phyloP scores from a whole-genome alignment of 2,888 invertebrate genomes.

The Enchytraeus crypticus region DNA sequence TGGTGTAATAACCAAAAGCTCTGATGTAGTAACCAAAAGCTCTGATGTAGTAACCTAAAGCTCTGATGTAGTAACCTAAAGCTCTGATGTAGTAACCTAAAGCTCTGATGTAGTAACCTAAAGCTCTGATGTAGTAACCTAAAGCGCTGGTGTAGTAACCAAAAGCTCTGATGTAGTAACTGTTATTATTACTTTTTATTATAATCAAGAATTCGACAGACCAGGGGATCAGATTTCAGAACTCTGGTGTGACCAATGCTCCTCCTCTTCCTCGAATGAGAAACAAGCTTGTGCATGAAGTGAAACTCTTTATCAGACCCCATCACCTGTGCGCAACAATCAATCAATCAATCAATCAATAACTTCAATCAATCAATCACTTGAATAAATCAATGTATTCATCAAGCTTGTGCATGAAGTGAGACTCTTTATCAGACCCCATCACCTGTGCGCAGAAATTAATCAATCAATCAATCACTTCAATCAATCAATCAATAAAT shows the following conservation, averaged over 20 bases:
- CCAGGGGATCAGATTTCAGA: slow-evolving; percentile 83
- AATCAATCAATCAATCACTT: not conserved
- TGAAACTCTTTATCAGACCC: slow-evolving; percentile 85
- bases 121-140: too few relatives aligned
- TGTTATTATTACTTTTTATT: too few relatives aligned
- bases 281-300: slow-evolving; percentile 82
- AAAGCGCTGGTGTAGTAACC: too few relatives aligned
- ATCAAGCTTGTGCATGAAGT: slow-evolving; percentile 84
- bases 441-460: slow-evolving; percentile 60
- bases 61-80: too few relatives aligned
- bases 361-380: not conserved
- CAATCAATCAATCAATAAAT: not conserved
- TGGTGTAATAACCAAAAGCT: too few relatives aligned
- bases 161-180: too few relatives aligned
- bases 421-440: slow-evolving; percentile 80
- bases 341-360: not conserved
- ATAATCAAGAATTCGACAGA: too few relatives aligned
- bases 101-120: too few relatives aligned
- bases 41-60: too few relatives aligned
- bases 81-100: too few relatives aligned
- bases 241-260: slow-evolving; percentile 78
- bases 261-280: slow-evolving; percentile 75
- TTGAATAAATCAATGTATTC: too few relatives aligned
- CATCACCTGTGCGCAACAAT: slow-evolving; percentile 61
- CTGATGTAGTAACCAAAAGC: too few relatives aligned